Evolutionary conservation across 53 echinoderm and acorn worm genomes (phyloP), one percentile per base, ranked within the genome.

Genomic region (Actinopyga echinites): DNA sequence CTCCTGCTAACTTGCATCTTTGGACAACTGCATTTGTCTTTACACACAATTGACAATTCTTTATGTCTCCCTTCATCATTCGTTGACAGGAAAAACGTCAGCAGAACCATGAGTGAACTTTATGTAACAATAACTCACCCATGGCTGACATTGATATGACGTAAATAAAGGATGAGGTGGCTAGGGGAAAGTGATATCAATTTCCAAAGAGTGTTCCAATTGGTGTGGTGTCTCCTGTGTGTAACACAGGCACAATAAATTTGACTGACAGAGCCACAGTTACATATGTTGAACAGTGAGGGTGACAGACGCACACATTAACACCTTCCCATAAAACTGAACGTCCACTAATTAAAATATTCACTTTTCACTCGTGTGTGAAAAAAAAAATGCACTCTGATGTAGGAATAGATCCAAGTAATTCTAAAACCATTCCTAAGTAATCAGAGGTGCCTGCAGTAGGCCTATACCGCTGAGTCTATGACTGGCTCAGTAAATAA

Each of bases 101-200:
- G 23, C 19, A 6, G 43, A 8, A 38, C 40, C 71, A 71, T 38
- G 71, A 24, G 44, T 71, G 42, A 40, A 71, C 71, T 71, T 66
- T 68, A 40, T 71, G 42, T 71, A 71, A 71, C 42, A 42, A 71
- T 71, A 71, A 71, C 71, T 71, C 71, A 71, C 22, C 71, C 44
- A 22, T 71, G 71, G 40, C 44, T 71, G 71, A 42, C 71, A 71
- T 25, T 36, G 71, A 45, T 40, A n/a, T 71, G 71, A 71, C 71
- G 71, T 44, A 71, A 71, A 42, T 71, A 71, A 71, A 23, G 71
- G 71, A 45, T 13, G 71, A 24, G 31, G 71, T 40, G n/a, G 44
- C 22, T 12, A 45, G 43, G 71, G 71, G 26, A 8, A 26, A 25
- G 13, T 2, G 43, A 44, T 44, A 42, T 71, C 42, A 40, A 71